Evolutionary conservation across 2,888 invertebrate species (phyloP).

Genomic region (Hypselothyrea guttata): DNA sequence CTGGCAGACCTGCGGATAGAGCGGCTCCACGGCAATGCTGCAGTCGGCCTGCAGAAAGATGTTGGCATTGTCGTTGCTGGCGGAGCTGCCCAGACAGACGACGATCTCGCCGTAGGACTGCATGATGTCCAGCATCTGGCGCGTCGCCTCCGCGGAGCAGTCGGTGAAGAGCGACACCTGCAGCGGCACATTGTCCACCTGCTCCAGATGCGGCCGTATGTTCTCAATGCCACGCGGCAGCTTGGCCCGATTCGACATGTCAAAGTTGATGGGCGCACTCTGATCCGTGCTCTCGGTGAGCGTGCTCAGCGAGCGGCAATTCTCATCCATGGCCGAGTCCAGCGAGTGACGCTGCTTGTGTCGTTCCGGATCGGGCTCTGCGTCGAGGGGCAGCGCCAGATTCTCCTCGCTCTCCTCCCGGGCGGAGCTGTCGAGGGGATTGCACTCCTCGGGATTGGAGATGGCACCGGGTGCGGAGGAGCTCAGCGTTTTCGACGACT

Average conservation of each 20-base stretch:
- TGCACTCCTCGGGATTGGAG: slow-evolving; percentile 81
- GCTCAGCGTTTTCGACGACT: slow-evolving; percentile 88
- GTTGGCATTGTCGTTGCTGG: slow-evolving; percentile 92
- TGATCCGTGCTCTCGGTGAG: slow-evolving; percentile 95
- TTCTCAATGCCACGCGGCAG: slow-evolving; percentile 98
- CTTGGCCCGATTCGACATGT: slow-evolving; percentile 96
- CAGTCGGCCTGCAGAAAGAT: slow-evolving; percentile 96
- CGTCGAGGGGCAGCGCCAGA: slow-evolving; percentile 43
- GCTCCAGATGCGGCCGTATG: slow-evolving; percentile 96
- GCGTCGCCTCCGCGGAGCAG: slow-evolving; percentile 95
- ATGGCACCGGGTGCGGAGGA: slow-evolving; percentile 94
- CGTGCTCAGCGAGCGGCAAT: slow-evolving; percentile 92
- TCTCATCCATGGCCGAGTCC: slow-evolving; percentile 84
- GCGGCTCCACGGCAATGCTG: slow-evolving; percentile 95
- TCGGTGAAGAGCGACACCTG: slow-evolving; percentile 98
- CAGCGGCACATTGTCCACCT: slow-evolving; percentile 98
- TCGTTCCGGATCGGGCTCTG: slow-evolving; percentile 30
- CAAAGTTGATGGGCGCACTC: slow-evolving; percentile 94
- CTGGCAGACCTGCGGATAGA: slow-evolving; percentile 91
- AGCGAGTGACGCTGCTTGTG: slow-evolving; percentile 83
- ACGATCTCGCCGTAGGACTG: slow-evolving; percentile 97
- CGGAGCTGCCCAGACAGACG: slow-evolving; percentile 95
- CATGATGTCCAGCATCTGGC: slow-evolving; percentile 97
- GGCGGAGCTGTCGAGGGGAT: slow-evolving; percentile 43
- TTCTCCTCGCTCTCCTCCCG: slow-evolving; percentile 37